Conservation (phyloP, 2,888 invertebrate genomes). For the Dermolepida albohirtum region DNA sequence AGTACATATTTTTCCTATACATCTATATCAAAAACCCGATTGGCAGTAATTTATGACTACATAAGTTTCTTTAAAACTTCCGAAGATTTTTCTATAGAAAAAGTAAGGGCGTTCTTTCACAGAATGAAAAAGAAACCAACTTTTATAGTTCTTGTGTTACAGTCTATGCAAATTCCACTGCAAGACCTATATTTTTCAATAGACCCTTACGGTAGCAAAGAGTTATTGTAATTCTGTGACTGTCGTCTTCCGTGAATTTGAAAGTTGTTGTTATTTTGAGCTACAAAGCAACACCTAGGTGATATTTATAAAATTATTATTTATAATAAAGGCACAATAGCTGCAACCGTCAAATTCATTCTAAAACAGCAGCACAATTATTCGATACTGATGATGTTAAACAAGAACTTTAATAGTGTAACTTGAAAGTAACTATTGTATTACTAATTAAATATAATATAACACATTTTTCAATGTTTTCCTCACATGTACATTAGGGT, state of each 20-base stretch:
- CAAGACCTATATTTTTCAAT: constrained; percentile 31
- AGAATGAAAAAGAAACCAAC: not conserved
- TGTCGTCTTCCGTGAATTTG: constrained; percentile 22
- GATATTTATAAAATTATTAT: not conserved
- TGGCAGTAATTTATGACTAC: constrained; percentile 59
- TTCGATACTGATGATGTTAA: too few relatives aligned
- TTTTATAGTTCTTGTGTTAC: constrained; percentile 37
- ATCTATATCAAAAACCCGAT: constrained; percentile 1
- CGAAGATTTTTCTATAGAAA: constrained; percentile 50
- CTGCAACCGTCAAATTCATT: too few relatives aligned
- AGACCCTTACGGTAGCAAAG: constrained; percentile 13
- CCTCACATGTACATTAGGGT: too few relatives aligned
- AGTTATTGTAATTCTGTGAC: constrained; percentile 24
- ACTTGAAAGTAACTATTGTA: too few relatives aligned
- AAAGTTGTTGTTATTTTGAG: constrained; percentile 14
- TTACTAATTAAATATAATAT: too few relatives aligned
- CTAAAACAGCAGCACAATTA: too few relatives aligned
- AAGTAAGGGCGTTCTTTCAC: not conserved
- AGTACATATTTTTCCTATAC: too few relatives aligned
- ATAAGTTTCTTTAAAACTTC: constrained; percentile 53
- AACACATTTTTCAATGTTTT: too few relatives aligned
- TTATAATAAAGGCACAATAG: too few relatives aligned
- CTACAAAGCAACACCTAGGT: constrained; percentile 5
- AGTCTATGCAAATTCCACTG: constrained; percentile 38
- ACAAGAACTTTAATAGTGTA: too few relatives aligned